phyloP scores from a whole-genome alignment of 1,140 invertebrate genomes.

The Drosophila athabasca region DNA sequence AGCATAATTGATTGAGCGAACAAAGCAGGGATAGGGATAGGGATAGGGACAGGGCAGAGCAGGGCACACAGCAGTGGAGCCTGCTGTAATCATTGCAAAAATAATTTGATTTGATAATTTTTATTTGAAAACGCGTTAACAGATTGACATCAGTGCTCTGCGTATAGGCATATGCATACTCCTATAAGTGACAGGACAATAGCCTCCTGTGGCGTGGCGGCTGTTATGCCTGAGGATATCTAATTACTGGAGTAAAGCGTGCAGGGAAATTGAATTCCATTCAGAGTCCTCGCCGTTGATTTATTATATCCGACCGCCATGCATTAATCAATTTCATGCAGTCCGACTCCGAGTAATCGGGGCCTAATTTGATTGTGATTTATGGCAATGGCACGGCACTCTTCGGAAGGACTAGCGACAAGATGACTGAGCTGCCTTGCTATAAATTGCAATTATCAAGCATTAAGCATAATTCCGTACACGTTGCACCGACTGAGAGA shows the following conservation, averaged over 20 bases:
- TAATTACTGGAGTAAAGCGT: constrained; percentile 17
- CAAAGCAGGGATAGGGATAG: not conserved
- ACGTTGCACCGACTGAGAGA: constrained; percentile 3
- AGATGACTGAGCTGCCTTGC: constrained; percentile 8
- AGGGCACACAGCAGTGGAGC: not conserved
- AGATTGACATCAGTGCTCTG: constrained; percentile 29
- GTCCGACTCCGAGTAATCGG: constrained; percentile 56
- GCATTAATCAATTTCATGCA: constrained; percentile 76
- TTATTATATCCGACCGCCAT: constrained; percentile 60
- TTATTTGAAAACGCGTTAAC: constrained; percentile 64
- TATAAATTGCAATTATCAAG: constrained; percentile 54
- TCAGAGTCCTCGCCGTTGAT: constrained; percentile 40
- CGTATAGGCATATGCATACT: too few species aligned
- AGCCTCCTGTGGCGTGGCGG: not conserved
- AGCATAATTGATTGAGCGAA: constrained; percentile 67
- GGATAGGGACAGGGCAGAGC: too few species aligned
- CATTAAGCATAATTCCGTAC: constrained; percentile 16
- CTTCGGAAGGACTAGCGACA: constrained; percentile 5
- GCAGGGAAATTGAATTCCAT: constrained; percentile 6
- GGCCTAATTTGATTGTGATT: constrained; percentile 77
- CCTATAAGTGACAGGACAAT: constrained; percentile 17
- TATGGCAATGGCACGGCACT: constrained; percentile 47
- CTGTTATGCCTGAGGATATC: constrained; percentile 25
- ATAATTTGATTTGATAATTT: constrained; percentile 64
- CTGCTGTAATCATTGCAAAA: constrained; percentile 41